Evolutionary conservation across 1,140 invertebrate species (phyloP), one percentile per base, ranked within the genome.

Genomic region (Zaprionus ghesquierei): DNA sequence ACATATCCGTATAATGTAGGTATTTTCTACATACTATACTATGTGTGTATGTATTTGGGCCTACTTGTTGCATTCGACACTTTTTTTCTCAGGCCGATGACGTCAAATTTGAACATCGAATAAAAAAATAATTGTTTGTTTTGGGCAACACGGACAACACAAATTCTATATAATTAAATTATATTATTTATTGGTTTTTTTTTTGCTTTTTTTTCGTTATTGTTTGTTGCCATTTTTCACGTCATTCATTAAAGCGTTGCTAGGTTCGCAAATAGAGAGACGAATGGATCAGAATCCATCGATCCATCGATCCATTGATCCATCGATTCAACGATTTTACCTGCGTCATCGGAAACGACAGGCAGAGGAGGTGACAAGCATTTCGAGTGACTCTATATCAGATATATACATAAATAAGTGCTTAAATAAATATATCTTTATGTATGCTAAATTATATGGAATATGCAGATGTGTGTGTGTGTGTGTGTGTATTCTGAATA

Each of bases 281-380:
- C n/a, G n/a, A n/a, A n/a, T n/a, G n/a, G n/a, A n/a, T n/a, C n/a
- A 20, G 29, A 31, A 31, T 2, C 10, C 29, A 31, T 8, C 2
- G 35, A 31, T n/a, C 27, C 12, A 31, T 23, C 13, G 23, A 51
- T 46, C 50, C 53, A 46, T 12, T 3, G n/a, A 71, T 71, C 25
- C 13, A 38, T 72, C 75, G 62, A 65, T 84, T 79, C 13, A 38
- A 68, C 75, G 62, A 65, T 84, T 79, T 78, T 80, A 79, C 80
- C 75, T 82, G 79, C 79, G 79, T 82, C 79, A 81, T 62, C 23
- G 50, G 29, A 33, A 51, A 23, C 53, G n/a, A 22, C 29, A 33
- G 27, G n/a, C n/a, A n/a, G n/a, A n/a, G 18, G 9, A 51, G 22
- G 23, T 18, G 41, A 44, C 41, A 44, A 44, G 15, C 23, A 50